Evolutionary conservation across 2,888 invertebrate species (phyloP), one percentile per base, ranked within the genome.

Genomic region (Urechis unicinctus): DNA sequence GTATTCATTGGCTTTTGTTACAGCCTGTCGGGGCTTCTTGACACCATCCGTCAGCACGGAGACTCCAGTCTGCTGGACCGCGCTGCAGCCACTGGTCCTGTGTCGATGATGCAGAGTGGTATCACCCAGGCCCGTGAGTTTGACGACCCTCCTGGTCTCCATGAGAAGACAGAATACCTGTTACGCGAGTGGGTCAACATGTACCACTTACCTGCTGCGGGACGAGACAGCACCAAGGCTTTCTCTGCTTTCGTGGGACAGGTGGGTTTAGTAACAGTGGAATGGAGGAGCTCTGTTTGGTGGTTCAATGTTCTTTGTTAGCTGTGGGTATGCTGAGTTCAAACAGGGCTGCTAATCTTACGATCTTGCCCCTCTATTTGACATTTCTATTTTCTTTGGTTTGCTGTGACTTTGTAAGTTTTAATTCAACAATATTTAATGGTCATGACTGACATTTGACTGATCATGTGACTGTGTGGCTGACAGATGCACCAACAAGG

Each of bases 121-220:
- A 90, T 95, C 73, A 83, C 88, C 17, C 79, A 87, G 83, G 88
- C 90, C 31, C 85, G 90, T 57, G 92, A 92, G 69, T 90, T 88
- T 68, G 89, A 90, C 69, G 96, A 96, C 80, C 95, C 95, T 1
- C 91, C 91, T 0, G 94, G 92, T 25, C 81, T 96, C 45, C 87
- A 90, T 68, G 96, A 95, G 72, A 96, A 95, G 78, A 94, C 95
- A 0, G 97, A 98, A 78, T 89, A 83, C 68, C 81, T 98, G 13
- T 82, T 98, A 36, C 84, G 95, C 25, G 97, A 98, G 72, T 99
- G 98, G 98, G 89, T 96, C 21, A 85, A 84, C 59, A 87, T 95
- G 71, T 91, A 91, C 68, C 88, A 93, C 62, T 72, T 73, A 6
- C 73, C 75, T 0, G 69, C 90, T 0, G 86, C 87, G 0, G 75